These are phyloP conservation scores for Xestia sexstrigata DNA, from an alignment of 2,888 invertebrate species.

Conservation along the genomic window DNA sequence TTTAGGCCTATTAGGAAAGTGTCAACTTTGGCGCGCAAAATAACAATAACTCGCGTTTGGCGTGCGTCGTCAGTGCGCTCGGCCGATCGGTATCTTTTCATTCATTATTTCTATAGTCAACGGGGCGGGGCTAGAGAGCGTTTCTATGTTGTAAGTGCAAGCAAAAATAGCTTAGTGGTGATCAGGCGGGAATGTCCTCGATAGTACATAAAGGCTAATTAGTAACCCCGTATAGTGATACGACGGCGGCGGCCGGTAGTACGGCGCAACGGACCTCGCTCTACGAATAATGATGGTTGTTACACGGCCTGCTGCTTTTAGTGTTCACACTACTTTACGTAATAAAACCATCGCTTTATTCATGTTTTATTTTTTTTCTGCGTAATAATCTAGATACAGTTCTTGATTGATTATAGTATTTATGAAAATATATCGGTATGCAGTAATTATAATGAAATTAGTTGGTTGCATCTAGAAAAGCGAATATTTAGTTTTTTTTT, in stretches of 20 bases:
- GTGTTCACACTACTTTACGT: constrained; percentile 80
- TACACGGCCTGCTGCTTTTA: constrained; percentile 80
- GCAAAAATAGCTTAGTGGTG: no score
- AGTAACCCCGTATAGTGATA: constrained; percentile 27
- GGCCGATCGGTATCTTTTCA: no score
- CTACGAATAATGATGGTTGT: constrained; percentile 78
- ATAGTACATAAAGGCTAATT: constrained; percentile 33
- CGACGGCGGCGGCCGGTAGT: constrained; percentile 25
- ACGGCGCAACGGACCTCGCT: constrained; percentile 60
- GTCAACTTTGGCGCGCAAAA: no score
- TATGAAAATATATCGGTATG: neutral
- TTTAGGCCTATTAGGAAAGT: no score
- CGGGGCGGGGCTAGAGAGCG: no score
- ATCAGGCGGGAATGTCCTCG: no score
- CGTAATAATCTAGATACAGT: constrained; percentile 3
- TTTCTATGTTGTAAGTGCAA: no score
- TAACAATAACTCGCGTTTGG: no score
- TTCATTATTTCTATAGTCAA: no score
- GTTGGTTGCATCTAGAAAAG: neutral
- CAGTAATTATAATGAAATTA: neutral
- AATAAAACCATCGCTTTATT: constrained; percentile 69
- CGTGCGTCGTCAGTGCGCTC: no score
- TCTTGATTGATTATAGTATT: neutral
- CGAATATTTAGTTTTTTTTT: neutral
- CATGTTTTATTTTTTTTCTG: constrained; percentile 33